Evolutionary conservation across 2,113 vertebrate genomes (phyloP), one percentile per base, ranked within the genome.

Genomic region (Cebidichthys violaceus): DNA sequence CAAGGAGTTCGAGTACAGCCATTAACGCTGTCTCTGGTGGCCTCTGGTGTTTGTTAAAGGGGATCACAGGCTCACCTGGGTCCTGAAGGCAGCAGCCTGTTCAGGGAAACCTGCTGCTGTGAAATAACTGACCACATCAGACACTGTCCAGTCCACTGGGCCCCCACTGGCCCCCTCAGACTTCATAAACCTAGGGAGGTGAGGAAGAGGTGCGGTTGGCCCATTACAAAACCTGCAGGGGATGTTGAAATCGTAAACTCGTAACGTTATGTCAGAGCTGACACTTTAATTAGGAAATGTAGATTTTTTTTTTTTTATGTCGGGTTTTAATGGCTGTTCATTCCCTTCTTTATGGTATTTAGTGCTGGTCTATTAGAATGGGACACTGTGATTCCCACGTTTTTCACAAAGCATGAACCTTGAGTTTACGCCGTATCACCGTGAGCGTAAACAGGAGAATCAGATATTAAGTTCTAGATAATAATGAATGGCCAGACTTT

Each of bases 111-210:
- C 97, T 0, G 93, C 96, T 29, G 94, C 93, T 0, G 96, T 96
- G 90, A 97, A 96, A 87, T 97, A 97, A 77, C 94, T 95, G 67
- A 95, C 96, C 79, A 97, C 97, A 2, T 97, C 96, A 47, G 95
- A 94, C 67, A 97, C 96, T 0, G 95, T 97, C 97, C 97, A 97
- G 81, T 96, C 95, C 64, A 96, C 90, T 0, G 95, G 96, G 72
- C 94, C 96, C 13, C 88, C 80, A 13, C 90, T 70, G 0, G 79
- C 50, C 50, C 92, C 95, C 87, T 96, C 96, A 11, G 92, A 92
- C 85, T 96, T 96, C 52, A 96, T 87, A 2, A 92, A 91, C 29
- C 96, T 97, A 81, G 22, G 80, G n/a, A 86, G 39, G 77, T 15
- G n/a, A 79, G 61, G 29, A 47, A 47, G 1, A 64, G 4, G 24